A percentile compares a stretch with the other conserved stretches of the same genome.
phyloP scores from a whole-genome alignment of 2,888 invertebrate species.

The Ptychoptera contaminata region DNA sequence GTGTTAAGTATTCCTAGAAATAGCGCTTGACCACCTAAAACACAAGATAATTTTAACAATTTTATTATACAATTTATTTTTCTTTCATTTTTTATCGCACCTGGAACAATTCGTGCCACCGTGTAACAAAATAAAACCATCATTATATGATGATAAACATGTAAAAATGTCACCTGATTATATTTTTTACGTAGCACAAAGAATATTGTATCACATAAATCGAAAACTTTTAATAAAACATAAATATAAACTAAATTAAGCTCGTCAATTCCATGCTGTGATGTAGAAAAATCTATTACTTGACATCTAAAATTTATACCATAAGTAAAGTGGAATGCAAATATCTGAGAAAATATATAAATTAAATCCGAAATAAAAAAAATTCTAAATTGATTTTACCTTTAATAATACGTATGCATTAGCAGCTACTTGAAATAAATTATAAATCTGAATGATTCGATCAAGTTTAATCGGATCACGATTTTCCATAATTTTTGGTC shows the following conservation, averaged over 20 bases:
- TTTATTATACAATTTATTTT: constrained; percentile 14
- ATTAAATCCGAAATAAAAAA: too few relatives aligned
- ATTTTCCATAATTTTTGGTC: too few relatives aligned
- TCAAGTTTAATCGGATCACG: too few relatives aligned
- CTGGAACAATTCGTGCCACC: constrained; percentile 39
- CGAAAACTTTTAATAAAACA: constrained; percentile 41
- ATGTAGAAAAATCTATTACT: too few relatives aligned
- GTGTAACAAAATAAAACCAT: constrained; percentile 49
- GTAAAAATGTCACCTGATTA: constrained; percentile 48
- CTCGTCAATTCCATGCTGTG: neutral
- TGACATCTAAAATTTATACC: too few relatives aligned
- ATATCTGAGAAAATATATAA: too few relatives aligned
- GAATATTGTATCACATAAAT: constrained; percentile 50
- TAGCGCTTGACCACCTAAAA: constrained; percentile 46
- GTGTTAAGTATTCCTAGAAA: constrained; percentile 51
- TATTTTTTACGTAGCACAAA: constrained; percentile 54
- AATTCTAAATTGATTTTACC: too few relatives aligned
- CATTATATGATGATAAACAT: constrained; percentile 54
- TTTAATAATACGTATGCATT: too few relatives aligned
- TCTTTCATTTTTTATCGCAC: constrained; percentile 19
- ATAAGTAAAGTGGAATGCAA: too few relatives aligned
- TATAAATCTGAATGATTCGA: too few relatives aligned
- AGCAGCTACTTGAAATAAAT: too few relatives aligned
- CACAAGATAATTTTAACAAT: too few relatives aligned
- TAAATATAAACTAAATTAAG: constrained; percentile 39